Evolutionary conservation across 2,113 vertebrate species (phyloP), one percentile per base, ranked within the genome.

Genomic region (Centrocercus urophasianus): DNA sequence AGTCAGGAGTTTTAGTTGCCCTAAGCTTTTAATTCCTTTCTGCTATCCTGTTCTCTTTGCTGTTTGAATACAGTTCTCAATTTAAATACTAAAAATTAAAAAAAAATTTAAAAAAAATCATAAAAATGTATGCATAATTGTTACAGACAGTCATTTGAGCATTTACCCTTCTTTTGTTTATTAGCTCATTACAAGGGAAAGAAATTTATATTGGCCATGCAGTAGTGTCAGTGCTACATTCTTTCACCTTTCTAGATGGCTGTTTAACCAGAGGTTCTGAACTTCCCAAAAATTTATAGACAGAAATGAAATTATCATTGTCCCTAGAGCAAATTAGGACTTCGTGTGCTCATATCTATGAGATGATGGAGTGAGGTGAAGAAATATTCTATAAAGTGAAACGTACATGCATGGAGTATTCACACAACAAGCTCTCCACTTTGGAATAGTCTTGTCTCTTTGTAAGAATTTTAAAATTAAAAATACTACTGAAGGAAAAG

Each of bases 351-450:
- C 20, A 7, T 48, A 63, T 42, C 22, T 75, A 38, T 48, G 63
- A 69, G 40, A 7, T 11, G 32, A 61, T 0, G 3, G 7, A 9
- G 27, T 4, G 1, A 14, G 3, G 5, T 85, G 27, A 8, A 16
- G 17, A 14, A 73, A 73, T 25, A 32, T 42, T 8, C 16, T 61
- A 19, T 28, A 24, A 69, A n/a, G 17, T 8, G 24, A 48, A 42
- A 16, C 18, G 22, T 5, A 45, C 24, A 7, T 15, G n/a, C 24
- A 45, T 25, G 13, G 1, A 2, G 1, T 34, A 5, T 59, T 52
- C 36, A 40, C 30, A 0, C 17, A 20, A 12, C 19, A 64, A 63
- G 13, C 20, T 57, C 3, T 32, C 13, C 25, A 16, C 47, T 10
- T 61, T 67, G 17, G 19, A 10, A 9, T 17, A 25, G 13, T 1